Percentiles rank a stretch among this genome's conserved stretches.
phyloP scores from a whole-genome alignment of 2,888 invertebrate species.

The Orthonychiurus folsomi region DNA sequence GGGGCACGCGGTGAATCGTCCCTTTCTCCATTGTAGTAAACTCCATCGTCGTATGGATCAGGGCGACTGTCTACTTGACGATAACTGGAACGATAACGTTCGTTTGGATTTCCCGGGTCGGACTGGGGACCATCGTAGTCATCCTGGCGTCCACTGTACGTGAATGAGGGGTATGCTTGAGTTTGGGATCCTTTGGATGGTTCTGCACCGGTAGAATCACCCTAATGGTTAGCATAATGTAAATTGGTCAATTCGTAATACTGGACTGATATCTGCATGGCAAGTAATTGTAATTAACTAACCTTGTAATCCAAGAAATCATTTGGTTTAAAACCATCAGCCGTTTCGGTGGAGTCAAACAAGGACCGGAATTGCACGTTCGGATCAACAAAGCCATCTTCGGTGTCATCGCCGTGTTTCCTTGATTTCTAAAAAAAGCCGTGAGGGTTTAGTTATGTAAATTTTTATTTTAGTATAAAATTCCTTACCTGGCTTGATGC shows the following conservation, averaged over 20 bases:
- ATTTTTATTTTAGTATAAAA: background rate
- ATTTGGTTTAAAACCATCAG: slow-evolving; percentile 41
- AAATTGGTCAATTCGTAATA: slow-evolving; percentile 1
- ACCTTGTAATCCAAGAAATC: slow-evolving; percentile 43
- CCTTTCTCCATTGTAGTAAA: slow-evolving; percentile 20
- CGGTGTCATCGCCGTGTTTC: slow-evolving; percentile 14
- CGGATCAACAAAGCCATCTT: slow-evolving; percentile 41
- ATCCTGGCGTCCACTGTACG: slow-evolving; percentile 34
- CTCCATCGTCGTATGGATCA: slow-evolving; percentile 30
- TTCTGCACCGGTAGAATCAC: slow-evolving; percentile 27
- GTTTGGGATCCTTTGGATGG: slow-evolving; percentile 38
- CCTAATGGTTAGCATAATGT: slow-evolving; percentile 21
- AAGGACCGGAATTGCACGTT: slow-evolving; percentile 40
- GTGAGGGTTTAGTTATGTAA: background rate
- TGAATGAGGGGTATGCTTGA: slow-evolving; percentile 35
- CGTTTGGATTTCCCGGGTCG: slow-evolving; percentile 10
- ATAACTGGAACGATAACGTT: slow-evolving; percentile 33
- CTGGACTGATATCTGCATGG: background rate
- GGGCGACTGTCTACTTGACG: slow-evolving; percentile 30
- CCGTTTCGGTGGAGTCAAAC: slow-evolving; percentile 40
- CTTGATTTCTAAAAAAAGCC: slow-evolving; percentile 11
- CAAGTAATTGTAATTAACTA: slow-evolving; percentile 8
- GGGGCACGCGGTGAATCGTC: slow-evolving; percentile 16
- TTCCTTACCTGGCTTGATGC: slow-evolving; percentile 28
- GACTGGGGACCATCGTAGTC: slow-evolving; percentile 17